phyloP scores from a whole-genome alignment of 2,113 vertebrate genomes.

The Arenaria interpres region DNA sequence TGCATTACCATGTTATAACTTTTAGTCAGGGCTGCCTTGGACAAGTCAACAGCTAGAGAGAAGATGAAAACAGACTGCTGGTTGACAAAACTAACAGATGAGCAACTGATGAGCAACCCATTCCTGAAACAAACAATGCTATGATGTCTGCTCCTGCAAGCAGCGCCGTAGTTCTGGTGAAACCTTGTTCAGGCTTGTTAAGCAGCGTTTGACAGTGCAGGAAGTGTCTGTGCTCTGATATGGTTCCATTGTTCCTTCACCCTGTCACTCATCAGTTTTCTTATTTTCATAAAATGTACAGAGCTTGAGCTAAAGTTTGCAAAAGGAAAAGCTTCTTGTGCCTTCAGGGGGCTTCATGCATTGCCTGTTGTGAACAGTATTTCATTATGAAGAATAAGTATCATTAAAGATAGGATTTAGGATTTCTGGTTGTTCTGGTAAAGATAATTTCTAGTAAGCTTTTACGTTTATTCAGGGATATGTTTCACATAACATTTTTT shows the following conservation, averaged over 20 bases:
- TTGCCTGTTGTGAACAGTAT: not conserved
- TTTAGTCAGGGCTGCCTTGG: not conserved
- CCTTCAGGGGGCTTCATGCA: not conserved
- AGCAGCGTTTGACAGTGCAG: not conserved
- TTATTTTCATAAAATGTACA: not conserved
- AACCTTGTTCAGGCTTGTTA: not conserved
- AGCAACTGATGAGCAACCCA: not conserved
- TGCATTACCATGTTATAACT: not conserved
- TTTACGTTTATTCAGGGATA: not conserved
- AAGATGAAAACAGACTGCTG: not conserved
- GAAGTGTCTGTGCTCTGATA: not conserved
- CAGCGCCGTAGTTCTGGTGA: not conserved
- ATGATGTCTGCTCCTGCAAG: not conserved
- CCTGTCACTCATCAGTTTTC: not conserved
- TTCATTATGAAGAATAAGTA: not conserved
- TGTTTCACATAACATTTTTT: not conserved
- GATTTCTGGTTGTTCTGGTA: not conserved
- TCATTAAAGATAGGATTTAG: not conserved
- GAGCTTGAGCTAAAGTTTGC: not conserved
- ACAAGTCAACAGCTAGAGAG: not conserved
- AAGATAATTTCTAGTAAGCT: not conserved
- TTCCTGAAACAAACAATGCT: accelerated
- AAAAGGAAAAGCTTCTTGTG: not conserved
- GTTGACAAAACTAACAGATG: not conserved
- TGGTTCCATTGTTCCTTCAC: not conserved